A percentile compares a stretch with the other conserved stretches of the same genome.
Evolutionary conservation across 2,888 invertebrate genomes (phyloP).

Genomic region (Rhagophthalmus giganteus): DNA sequence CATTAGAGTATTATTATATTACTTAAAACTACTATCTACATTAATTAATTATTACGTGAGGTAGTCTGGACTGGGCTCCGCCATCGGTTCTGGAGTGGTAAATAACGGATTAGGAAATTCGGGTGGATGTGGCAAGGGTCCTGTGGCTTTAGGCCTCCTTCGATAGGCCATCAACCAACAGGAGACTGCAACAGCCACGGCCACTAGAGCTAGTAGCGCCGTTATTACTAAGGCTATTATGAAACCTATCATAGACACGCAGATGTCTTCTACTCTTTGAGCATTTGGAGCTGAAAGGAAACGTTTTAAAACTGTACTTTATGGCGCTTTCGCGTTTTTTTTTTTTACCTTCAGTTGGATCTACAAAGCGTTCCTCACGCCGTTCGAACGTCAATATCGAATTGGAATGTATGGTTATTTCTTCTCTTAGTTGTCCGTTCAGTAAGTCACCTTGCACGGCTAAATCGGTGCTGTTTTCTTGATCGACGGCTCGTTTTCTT

Average conservation of each 20-base stretch:
- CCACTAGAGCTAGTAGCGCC: slow-evolving; percentile 86
- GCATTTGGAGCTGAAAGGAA: slow-evolving; percentile 58
- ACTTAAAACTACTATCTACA: slow-evolving; percentile 32
- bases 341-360: slow-evolving; percentile 73
- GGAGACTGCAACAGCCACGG: slow-evolving; percentile 91
- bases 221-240: slow-evolving; percentile 91
- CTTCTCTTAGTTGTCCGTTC: slow-evolving; percentile 85
- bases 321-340: not conserved
- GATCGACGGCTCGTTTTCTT: slow-evolving; percentile 68
- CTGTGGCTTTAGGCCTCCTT: slow-evolving; percentile 81
- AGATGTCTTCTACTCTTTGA: slow-evolving; percentile 78
- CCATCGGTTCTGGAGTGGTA: slow-evolving; percentile 77
- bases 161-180: slow-evolving; percentile 95
- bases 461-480: slow-evolving; percentile 62
- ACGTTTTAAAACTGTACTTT: not conserved
- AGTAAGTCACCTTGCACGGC: slow-evolving; percentile 62
- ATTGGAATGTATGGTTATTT: slow-evolving; percentile 90
- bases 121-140: slow-evolving; percentile 91
- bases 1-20: slow-evolving; percentile 18
- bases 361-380: slow-evolving; percentile 76
- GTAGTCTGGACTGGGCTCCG: slow-evolving; percentile 83
- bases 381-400: slow-evolving; percentile 87
- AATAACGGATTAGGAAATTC: slow-evolving; percentile 95
- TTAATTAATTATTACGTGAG: slow-evolving; percentile 56
- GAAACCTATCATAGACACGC: slow-evolving; percentile 91